These are phyloP conservation scores for Pterophyllum scalare DNA, from an alignment of 2,113 vertebrate genomes.

Conservation along the genomic window DNA sequence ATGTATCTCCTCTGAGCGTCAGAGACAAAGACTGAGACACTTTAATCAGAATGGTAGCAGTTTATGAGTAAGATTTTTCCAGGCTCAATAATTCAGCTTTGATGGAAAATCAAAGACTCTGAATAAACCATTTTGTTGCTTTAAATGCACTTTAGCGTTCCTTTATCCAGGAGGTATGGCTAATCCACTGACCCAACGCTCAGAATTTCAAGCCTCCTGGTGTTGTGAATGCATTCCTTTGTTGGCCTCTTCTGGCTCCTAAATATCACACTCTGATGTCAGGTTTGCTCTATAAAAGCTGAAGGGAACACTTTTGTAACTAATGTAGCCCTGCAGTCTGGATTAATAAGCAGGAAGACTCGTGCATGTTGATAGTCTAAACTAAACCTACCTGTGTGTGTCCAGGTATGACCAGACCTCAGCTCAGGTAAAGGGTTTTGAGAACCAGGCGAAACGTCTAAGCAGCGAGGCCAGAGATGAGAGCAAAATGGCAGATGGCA, in stretches of 20 bases:
- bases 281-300: background rate
- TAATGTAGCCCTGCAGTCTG: background rate
- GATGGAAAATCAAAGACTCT: background rate
- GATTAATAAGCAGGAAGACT: background rate
- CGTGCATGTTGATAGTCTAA: background rate
- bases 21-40: background rate
- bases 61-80: too few relatives aligned
- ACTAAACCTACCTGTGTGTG: background rate
- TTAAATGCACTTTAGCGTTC: background rate
- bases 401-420: conserved; percentile 70
- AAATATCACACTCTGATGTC: background rate
- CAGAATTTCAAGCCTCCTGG: too few relatives aligned
- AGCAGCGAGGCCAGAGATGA: conserved; percentile 58
- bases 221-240: too few relatives aligned
- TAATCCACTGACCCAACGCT: too few relatives aligned
- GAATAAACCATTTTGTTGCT: background rate
- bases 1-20: conserved; percentile 48
- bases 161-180: background rate
- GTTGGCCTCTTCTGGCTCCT: background rate
- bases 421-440: conserved; percentile 61
- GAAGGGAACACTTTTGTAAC: background rate
- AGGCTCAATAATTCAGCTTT: too few relatives aligned
- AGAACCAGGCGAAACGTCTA: conserved; percentile 53
- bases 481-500: conserved; percentile 53
- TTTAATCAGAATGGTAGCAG: too few relatives aligned